Conservation (phyloP, 1,140 invertebrate genomes). For the Halictus rubicundus region DNA sequence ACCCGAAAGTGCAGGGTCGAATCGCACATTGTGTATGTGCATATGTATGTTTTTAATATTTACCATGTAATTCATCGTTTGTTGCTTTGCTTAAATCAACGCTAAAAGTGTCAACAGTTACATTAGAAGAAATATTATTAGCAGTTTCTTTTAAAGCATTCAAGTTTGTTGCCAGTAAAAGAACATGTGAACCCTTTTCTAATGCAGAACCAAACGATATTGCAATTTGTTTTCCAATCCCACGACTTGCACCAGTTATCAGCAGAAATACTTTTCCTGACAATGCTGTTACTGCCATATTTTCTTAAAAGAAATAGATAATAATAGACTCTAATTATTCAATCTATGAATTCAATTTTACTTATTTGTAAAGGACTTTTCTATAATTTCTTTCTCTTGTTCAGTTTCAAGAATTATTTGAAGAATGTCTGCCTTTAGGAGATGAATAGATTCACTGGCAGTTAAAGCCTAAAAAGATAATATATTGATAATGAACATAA, state of each 20-base stretch:
- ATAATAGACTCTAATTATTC: constrained; percentile 4
- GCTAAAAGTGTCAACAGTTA: constrained; percentile 81
- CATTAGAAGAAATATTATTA: constrained; percentile 74
- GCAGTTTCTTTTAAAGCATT: constrained; percentile 84
- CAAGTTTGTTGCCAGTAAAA: constrained; percentile 89
- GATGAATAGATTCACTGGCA: constrained; percentile 80
- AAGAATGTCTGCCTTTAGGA: constrained; percentile 80
- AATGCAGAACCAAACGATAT: constrained; percentile 85
- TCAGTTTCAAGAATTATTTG: constrained; percentile 62
- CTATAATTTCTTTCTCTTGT: constrained; percentile 50
- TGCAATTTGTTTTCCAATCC: constrained; percentile 91
- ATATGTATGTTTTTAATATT: constrained; percentile 5
- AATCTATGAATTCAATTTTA: constrained; percentile 9
- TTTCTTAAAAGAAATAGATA: constrained; percentile 16
- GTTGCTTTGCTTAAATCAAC: constrained; percentile 83
- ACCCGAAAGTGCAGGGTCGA: too few species aligned
- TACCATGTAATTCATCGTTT: constrained; percentile 78
- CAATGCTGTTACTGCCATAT: constrained; percentile 66
- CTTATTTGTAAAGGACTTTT: constrained; percentile 54
- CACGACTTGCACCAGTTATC: constrained; percentile 93
- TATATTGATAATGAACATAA: neutral
- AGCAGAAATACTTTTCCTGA: constrained; percentile 82
- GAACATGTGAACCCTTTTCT: constrained; percentile 84
- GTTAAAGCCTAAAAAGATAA: constrained; percentile 75
- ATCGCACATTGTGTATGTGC: neutral